Percentiles rank a stretch among this genome's conserved stretches.
Evolutionary conservation across 92 coral and sea anemone genomes (phyloP).

Genomic region (Plumapathes pennacea): DNA sequence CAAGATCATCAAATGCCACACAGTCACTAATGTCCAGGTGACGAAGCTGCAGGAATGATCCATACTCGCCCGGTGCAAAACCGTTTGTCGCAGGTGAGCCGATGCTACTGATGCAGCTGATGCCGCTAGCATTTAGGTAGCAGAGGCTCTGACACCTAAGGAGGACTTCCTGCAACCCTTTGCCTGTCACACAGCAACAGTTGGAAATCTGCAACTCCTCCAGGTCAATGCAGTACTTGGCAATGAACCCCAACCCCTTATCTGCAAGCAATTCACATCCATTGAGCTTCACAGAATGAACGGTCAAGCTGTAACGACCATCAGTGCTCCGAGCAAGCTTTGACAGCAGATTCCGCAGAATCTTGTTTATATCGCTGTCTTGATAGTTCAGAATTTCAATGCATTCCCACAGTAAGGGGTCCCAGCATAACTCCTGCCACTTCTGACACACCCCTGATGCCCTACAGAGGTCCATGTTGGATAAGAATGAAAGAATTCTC

Average conservation of each 20-base stretch:
- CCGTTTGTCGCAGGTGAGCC: conserved; percentile 78
- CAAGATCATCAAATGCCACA: conserved; percentile 97
- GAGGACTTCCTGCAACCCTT: conserved; percentile 86
- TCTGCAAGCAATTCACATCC: conserved; percentile 93
- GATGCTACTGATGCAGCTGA: conserved; percentile 87
- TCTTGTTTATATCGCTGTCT: conserved; percentile 87
- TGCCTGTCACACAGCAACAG: conserved; percentile 91
- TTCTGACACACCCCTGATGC: conserved; percentile 87
- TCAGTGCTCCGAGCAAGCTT: conserved; percentile 82
- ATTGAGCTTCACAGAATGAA: conserved; percentile 70
- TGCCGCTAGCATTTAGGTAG: conserved; percentile 73
- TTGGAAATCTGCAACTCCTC: conserved; percentile 79
- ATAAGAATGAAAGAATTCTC: conserved; percentile 68
- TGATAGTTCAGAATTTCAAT: conserved; percentile 72
- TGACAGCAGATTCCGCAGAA: conserved; percentile 68
- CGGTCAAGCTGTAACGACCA: conserved; percentile 91
- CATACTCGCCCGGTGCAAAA: conserved; percentile 71
- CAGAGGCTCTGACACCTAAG: conserved; percentile 65
- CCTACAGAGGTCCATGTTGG: conserved; percentile 73
- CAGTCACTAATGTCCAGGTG: conserved; percentile 94
- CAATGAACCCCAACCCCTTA: conserved; percentile 84
- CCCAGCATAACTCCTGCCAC: conserved; percentile 96
- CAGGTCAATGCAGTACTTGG: conserved; percentile 88
- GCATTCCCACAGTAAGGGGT: conserved; percentile 82
- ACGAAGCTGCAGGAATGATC: conserved; percentile 63